phyloP scores from a whole-genome alignment of 2,797 vertebrate species.

The Cynopterus sphinx region DNA sequence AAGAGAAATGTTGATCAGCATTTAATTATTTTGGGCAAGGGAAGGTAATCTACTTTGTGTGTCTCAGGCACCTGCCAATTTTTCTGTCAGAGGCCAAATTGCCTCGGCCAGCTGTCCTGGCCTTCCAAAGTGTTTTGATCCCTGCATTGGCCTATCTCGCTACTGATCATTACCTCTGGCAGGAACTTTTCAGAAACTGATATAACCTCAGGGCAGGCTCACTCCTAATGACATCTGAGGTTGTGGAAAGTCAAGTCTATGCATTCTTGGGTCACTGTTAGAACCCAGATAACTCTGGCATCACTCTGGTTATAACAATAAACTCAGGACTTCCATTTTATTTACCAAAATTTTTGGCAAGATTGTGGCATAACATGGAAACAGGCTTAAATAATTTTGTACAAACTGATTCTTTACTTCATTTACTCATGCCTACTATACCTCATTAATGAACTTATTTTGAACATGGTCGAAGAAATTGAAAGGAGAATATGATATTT shows the following conservation, averaged over 20 bases:
- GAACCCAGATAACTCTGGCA: background rate
- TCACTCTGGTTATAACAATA: background rate
- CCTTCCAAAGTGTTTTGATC: slow-evolving; percentile 15
- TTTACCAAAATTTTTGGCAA: background rate
- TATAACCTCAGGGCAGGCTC: background rate
- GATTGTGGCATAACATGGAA: background rate
- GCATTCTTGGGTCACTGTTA: background rate
- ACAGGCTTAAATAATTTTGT: background rate
- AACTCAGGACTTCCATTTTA: background rate
- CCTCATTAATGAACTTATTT: background rate
- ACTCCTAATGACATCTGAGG: background rate
- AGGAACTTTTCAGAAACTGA: background rate
- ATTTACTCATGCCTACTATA: background rate
- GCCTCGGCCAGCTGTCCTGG: slow-evolving; percentile 36
- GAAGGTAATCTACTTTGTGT: background rate
- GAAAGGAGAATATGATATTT: background rate
- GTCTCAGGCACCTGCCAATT: background rate
- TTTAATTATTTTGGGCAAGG: slow-evolving; percentile 55
- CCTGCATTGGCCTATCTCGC: background rate
- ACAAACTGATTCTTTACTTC: background rate
- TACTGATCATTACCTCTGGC: background rate
- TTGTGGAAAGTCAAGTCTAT: background rate
- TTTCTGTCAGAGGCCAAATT: slow-evolving; percentile 4
- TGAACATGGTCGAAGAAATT: background rate
- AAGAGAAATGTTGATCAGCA: slow-evolving; percentile 38